Conservation (phyloP, 2,113 vertebrate species). For the Abramis brama region DNA sequence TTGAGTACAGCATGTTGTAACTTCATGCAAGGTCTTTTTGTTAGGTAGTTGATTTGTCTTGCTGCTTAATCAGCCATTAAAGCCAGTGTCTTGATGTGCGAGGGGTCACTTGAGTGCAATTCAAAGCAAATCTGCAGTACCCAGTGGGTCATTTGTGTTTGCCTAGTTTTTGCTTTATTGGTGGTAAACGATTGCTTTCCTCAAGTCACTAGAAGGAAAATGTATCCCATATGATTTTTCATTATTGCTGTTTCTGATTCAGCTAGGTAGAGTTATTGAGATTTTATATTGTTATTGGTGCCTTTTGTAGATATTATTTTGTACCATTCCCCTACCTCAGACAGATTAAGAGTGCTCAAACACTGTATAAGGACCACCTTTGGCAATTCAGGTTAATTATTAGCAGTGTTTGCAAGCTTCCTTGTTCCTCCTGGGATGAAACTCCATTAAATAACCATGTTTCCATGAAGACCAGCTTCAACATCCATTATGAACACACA, state of each 20-base stretch:
- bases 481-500: neutral
- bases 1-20: constrained; percentile 16
- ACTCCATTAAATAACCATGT: constrained; percentile 20
- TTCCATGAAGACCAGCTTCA: constrained; percentile 36
- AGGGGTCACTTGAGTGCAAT: constrained; percentile 2
- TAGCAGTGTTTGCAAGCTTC: neutral
- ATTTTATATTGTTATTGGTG: neutral
- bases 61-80: constrained; percentile 21
- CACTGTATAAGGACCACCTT: neutral
- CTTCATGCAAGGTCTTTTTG: neutral
- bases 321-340: neutral
- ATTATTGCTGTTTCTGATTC: neutral
- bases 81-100: neutral
- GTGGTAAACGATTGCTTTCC: neutral
- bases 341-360: neutral
- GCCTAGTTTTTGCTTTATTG: neutral
- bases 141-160: neutral
- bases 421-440: neutral
- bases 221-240: neutral
- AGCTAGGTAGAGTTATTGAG: neutral
- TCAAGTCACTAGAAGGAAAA: neutral
- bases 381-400: constrained; percentile 23
- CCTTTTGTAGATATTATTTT: neutral
- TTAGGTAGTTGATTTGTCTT: constrained; percentile 16
- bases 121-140: neutral